Base-by-base conservation (phyloP, 2,888 invertebrate species). In the Dendrolimus houi region DNA sequence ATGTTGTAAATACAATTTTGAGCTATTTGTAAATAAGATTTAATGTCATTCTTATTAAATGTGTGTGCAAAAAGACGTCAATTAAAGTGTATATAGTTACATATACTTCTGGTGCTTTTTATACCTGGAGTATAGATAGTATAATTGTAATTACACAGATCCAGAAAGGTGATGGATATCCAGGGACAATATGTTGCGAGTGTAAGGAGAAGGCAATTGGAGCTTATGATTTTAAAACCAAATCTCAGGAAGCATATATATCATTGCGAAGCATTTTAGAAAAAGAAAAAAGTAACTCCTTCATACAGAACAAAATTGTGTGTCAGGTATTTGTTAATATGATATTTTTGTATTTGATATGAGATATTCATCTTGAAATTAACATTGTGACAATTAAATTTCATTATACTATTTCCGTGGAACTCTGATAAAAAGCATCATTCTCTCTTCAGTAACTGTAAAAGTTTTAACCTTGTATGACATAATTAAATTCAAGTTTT, bases 201-300 rank as follows among this genome's bases (percentile, higher is more conserved):
- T 91, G 91, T 62, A 81, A 75, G 59, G 78, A 83, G 41, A 85
- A 83, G 54, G 87, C 85, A 7, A 64, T 70, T 17, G 79, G 70
- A 56, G 90, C 89, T 40, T 89, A 77, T 73, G 72, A 82, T 52
- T 90, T 87, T 64, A 85, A 79, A 66, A 81, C 74, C 59, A 82
- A 79, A 63, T 81, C 89, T 0, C 79, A 81, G 62, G 80, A 83
- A 64, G 76, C 88, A 1, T 76, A 86, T 61, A 66, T 68, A 54
- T 77, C 78, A 2, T 70, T 90, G 9, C 72, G 75, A 60, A 75
- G 67, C 14, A 62, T 79, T 57, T 71, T 75, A 40, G 76, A 77
- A 56, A 81, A 77, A 60, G 77, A 79, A 56, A 74, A 72, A 56
- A 60, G 60, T 54, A 67, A 70, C 41, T 60, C 55, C 17, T 40